Base-by-base conservation (phyloP, 2,888 invertebrate genomes). In the Clitarchus hookeri region DNA sequence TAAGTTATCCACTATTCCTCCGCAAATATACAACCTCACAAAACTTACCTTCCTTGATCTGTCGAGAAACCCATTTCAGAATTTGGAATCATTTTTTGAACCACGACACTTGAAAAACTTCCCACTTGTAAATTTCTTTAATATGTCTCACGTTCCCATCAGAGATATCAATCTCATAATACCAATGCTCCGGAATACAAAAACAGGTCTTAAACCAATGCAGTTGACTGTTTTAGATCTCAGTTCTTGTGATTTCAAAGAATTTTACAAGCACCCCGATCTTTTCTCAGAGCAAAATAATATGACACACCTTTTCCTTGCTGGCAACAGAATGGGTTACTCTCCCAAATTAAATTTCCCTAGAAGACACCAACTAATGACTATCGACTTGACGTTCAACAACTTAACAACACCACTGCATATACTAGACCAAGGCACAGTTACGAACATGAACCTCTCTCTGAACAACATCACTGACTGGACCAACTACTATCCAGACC, bases 301-400 rank as follows among this genome's bases (percentile, higher is more conserved):
- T 2, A 12, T 85, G 23, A 48, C 36, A 16, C 19, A 25, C 25
- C 83, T 85, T 27, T 54, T 48, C n/a, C 65, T 85, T 6, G n/a
- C 36, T 25, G 36, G 44, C 2, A 85, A 85, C 44, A 16, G 25
- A 23, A 53, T 83, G n/a, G 48, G n/a, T 11, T 9, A 25, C 16
- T 26, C 25, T 23, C 83, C 65, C 9, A 83, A 36, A 4, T 36
- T 85, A 16, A 6, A 83, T 12, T 23, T 83, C 12, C 48, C 19
- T 0, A 44, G 23, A 6, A 44, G n/a, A 36, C 25, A 8, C 1
- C 0, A 9, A 16, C 36, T 87, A 25, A 36, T 83, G n/a, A 44
- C 53, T 11, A 54, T 87, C 11, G 86, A 87, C 36, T 44, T 87
- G 25, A 85, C 87, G n/a, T 77, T 23, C 6, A 87, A 87, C 82